Base-by-base conservation (phyloP, 1,140 invertebrate species). In the Dufourea novaeangliae region DNA sequence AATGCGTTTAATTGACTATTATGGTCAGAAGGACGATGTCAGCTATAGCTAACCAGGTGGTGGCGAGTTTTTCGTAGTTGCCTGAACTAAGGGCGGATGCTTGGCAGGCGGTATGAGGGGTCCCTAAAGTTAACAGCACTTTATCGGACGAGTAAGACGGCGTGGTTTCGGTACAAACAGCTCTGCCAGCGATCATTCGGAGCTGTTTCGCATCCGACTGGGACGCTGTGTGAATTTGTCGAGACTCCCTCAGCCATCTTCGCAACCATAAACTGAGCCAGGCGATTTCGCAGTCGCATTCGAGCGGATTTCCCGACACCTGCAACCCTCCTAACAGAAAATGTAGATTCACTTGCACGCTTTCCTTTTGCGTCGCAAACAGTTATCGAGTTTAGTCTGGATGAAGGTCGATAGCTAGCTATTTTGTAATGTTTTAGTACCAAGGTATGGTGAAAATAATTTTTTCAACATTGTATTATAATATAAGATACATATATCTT, bases 261-360 rank as follows among this genome's bases (percentile, higher is more conserved):
- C 97, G 93, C 61, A 98, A 92, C 97, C 97, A 98, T 59, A 96
- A 94, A 1, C 97, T 97, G 34, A 98, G 93, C 97, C 97, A 98
- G 7, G 97, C 96, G 46, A 98, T 93, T 63, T 97, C 96, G 88
- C 97, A 98, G 81, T 97, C 97, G 85, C 97, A 98, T 22, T 95
- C 94, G 87, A 97, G 94, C 0, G 97, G 96, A 92, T 98, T 98
- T 52, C 96, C 95, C 10, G 96, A 95, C 75, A 98, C 94, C 37
- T 96, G 94, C 57, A 98, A 91, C 17, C 97, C 97, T 87, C 97
- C 97, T 97, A 93, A 89, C n/a, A n/a, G n/a, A 91, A 88, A 83
- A 87, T 59, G 37, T 27, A 5, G 1, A 67, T 12, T 32, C 17
- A 61, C n/a, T n/a, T n/a, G 11, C 12, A 44, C 14, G 17, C 2